Evolutionary conservation across 2,797 vertebrate genomes (phyloP), one percentile per base, ranked within the genome.

Genomic region (Gambusia yucatana): DNA sequence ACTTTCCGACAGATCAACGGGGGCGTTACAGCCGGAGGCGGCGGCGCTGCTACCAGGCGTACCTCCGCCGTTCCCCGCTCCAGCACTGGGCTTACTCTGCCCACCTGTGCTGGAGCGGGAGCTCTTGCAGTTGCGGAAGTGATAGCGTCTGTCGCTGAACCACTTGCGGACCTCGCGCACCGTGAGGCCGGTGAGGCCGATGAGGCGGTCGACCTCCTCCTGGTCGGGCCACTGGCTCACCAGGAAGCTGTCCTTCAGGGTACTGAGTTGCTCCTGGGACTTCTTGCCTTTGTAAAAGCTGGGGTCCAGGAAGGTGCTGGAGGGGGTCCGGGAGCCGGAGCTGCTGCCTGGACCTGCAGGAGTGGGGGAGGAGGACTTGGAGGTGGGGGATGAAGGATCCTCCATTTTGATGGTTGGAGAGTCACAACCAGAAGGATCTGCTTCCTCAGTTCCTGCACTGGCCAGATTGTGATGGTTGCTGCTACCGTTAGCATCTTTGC

Each of bases 121-220:
- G 7, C 96, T 92, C 84, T 97, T 97, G 17, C 95, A 92, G 22
- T 99, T 99, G 83, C 98, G 96, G 83, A 96, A 98, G 90, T 99
- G 98, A 94, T 99, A 99, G 46, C 98, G 95, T 36, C 97, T 96
- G 81, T 99, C 98, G 0, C 98, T 99, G 94, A 99, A 99, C 98
- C 98, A 99, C 85, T 99, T 99, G 36, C 98, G 96, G 20, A 99
- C 97, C 85, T 99, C 98, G 72, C 98, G 96, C 33, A 97, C 97
- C 0, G 96, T 96, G 63, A 99, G 96, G 33, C 98, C 97, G 0
- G 98, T 99, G 80, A 98, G 93, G 82, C 96, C 91, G n/a, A 97
- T 97, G 86, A 99, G 97, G 57, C 97, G 95, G 67, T 98, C 97
- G 0, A 99, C 98, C 91, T 99, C 98, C 0, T 97, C 96, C 89